phyloP scores from a whole-genome alignment of 2,797 vertebrate species.

The Emydoidea blandingii region DNA sequence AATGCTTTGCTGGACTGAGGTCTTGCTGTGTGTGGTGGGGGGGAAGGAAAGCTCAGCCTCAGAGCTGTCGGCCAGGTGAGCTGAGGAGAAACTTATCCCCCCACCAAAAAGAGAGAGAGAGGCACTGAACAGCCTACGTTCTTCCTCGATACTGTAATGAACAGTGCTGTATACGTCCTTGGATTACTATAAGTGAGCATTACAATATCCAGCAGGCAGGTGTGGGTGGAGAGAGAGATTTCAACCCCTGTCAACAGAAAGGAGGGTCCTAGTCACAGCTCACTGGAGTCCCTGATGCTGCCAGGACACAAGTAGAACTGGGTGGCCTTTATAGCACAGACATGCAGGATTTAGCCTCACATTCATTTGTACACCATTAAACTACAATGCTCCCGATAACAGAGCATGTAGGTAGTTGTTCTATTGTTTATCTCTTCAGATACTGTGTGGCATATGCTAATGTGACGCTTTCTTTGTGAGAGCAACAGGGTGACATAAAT shows the following conservation, averaged over 20 bases:
- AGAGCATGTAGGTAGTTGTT: neutral
- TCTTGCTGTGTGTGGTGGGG: neutral
- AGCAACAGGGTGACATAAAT: neutral
- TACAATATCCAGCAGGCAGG: neutral
- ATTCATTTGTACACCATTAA: neutral
- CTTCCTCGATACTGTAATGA: neutral
- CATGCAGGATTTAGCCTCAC: neutral
- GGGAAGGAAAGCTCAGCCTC: neutral
- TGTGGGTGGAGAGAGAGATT: neutral
- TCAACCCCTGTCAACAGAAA: neutral
- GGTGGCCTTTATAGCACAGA: neutral
- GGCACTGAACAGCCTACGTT: rapidly evolving
- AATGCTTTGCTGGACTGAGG: neutral
- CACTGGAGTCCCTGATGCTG: neutral
- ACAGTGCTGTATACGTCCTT: neutral
- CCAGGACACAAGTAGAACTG: neutral
- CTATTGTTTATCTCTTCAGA: neutral
- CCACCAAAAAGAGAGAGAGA: neutral
- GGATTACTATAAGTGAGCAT: neutral
- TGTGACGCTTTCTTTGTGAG: neutral
- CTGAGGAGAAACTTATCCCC: neutral
- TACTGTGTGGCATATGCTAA: neutral
- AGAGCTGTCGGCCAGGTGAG: neutral
- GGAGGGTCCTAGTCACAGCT: neutral
- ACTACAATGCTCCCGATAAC: neutral